Evolutionary conservation across 1,140 invertebrate species (phyloP), one percentile per base, ranked within the genome.

Genomic region (Rhopalosiphum maidis): DNA sequence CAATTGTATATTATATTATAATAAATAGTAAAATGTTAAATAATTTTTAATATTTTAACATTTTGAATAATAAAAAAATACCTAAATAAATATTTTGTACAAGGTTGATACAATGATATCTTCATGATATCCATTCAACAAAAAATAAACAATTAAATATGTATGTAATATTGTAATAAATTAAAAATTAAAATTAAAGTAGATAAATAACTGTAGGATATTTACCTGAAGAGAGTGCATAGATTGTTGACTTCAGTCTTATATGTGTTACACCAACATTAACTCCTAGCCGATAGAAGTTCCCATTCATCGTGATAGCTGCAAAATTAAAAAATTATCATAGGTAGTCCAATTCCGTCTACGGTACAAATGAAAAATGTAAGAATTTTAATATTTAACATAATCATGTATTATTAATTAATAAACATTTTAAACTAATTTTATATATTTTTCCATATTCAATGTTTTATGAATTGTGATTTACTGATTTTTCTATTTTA

Each of bases 181-280:
- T 85, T 85, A 22, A 11, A 86, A 25, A n/a, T 48, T 3, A 87
- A 87, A 46, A 46, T 30, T 30, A 86, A 86, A 87, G n/a, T 25
- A 87, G 1, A 2, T 41, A 41, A 86, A 87, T 6, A 35, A 87
- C 7, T 37, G 21, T 9, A 87, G 6, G 1, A n/a, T 30, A 55
- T 85, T 43, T 86, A 93, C 91, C 91, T 7, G 91, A 93, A 30
- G 91, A 93, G 11, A 93, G 41, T 30, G 91, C 91, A 55, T 93
- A 93, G 25, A 93, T 93, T 30, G 91, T 93, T 0, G 91, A 93
- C 48, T 93, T 93, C 23, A 25, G 21, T 18, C 89, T 90, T 25
- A 1, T 68, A 8, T 43, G 25, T 43, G 41, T 55, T 48, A 68
- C 7, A 35, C 21, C 35, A 55, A 89, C 11, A 55, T 35, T 37